Percentiles rank a stretch among this genome's conserved stretches.
phyloP scores from a whole-genome alignment of 92 coral and sea anemone genomes.

The Epizoanthus rinbou region DNA sequence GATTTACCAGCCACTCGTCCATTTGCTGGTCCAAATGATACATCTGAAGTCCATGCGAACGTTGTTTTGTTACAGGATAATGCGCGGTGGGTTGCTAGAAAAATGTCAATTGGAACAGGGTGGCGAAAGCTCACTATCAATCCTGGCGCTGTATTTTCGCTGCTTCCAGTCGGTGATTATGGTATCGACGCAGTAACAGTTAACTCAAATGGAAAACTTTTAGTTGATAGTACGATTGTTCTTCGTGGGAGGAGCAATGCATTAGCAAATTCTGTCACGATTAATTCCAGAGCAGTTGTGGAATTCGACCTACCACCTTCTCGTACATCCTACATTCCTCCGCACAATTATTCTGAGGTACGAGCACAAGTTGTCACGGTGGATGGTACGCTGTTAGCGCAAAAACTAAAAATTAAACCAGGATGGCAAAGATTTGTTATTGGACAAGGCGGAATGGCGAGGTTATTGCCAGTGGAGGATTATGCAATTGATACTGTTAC shows the following conservation, averaged over 20 bases:
- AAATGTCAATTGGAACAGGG: conserved; percentile 21
- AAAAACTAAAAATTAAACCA: conserved; percentile 71
- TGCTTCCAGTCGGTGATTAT: conserved; percentile 24
- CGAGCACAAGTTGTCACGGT: conserved; percentile 57
- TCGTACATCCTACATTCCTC: conserved; percentile 11
- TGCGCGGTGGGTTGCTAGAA: conserved; percentile 24
- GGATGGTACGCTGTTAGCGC: conserved; percentile 61
- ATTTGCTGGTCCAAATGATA: conserved; percentile 16
- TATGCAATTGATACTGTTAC: conserved; percentile 59
- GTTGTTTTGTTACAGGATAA: conserved; percentile 20
- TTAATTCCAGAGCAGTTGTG: conserved; percentile 19
- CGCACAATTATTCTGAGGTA: conserved; percentile 24
- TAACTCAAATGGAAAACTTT: conserved; percentile 5
- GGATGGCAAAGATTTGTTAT: conserved; percentile 79
- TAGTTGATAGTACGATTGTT: conserved; percentile 30
- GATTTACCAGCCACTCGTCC: conserved; percentile 35
- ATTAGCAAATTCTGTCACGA: conserved; percentile 13
- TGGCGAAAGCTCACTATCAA: conserved; percentile 27
- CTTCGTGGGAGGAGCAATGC: conserved; percentile 27
- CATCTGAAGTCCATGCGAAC: conserved; percentile 13
- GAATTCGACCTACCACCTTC: conserved; percentile 24
- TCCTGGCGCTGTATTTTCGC: conserved; percentile 14
- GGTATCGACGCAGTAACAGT: conserved; percentile 26
- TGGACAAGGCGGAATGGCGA: conserved; percentile 58
- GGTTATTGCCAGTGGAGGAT: conserved; percentile 60